These are phyloP conservation scores for Anguilla obscura DNA, from an alignment of 2,797 vertebrate species.

Conservation along the genomic window DNA sequence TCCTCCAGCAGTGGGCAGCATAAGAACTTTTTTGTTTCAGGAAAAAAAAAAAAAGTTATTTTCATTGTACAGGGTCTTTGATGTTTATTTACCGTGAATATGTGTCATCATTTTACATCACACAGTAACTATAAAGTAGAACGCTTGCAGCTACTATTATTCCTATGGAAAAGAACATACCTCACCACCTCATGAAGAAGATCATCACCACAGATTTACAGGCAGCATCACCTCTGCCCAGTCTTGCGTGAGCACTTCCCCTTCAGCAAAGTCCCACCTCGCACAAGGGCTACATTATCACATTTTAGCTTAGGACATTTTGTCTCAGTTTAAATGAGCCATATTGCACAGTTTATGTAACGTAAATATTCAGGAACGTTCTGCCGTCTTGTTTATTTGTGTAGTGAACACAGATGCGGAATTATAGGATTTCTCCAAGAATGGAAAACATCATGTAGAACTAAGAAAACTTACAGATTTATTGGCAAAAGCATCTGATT, in stretches of 20 bases:
- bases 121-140: background rate
- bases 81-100: background rate
- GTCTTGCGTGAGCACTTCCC: background rate
- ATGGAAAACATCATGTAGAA: slow-evolving; percentile 11
- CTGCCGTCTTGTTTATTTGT: background rate
- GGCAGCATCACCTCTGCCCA: background rate
- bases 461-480: background rate
- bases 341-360: background rate
- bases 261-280: background rate
- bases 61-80: background rate
- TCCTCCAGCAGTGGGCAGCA: background rate
- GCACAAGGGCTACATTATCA: background rate
- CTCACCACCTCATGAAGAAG: background rate
- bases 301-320: background rate
- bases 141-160: background rate
- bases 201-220: background rate
- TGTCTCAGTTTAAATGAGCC: background rate
- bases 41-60: background rate
- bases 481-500: background rate
- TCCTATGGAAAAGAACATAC: background rate
- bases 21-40: background rate
- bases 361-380: background rate
- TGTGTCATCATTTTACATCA: background rate
- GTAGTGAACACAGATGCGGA: background rate
- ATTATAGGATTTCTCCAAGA: background rate